Conservation (phyloP, 1,140 invertebrate species). For the Heliconius melpomene region DNA sequence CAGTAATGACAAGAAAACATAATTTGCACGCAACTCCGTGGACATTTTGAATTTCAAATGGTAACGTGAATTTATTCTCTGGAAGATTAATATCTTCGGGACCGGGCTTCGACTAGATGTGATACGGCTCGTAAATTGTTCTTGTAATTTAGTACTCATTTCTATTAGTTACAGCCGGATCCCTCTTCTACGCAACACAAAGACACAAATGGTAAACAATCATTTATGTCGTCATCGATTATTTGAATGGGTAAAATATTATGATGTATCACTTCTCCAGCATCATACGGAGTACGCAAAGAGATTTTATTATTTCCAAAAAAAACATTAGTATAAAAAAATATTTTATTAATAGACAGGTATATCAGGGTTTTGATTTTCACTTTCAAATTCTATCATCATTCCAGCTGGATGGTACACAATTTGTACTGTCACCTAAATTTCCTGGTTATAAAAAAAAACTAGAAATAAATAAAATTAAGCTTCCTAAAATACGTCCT, state of each 20-base stretch:
- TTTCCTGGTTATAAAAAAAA: too few relatives aligned
- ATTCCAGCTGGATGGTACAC: too few relatives aligned
- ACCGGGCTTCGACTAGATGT: neutral
- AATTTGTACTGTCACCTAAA: too few relatives aligned
- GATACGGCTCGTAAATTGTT: constrained; percentile 5
- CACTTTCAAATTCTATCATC: too few relatives aligned
- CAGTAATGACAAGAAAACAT: constrained; percentile 40
- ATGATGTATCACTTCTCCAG: too few relatives aligned
- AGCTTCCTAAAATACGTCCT: too few relatives aligned
- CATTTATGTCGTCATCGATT: neutral
- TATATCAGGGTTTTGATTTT: too few relatives aligned
- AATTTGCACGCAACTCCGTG: constrained; percentile 47
- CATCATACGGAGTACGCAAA: too few relatives aligned
- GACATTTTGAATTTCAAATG: constrained; percentile 64
- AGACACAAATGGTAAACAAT: neutral
- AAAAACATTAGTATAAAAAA: neutral
- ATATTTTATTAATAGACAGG: too few relatives aligned
- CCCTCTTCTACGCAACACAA: constrained; percentile 45
- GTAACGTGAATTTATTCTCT: constrained; percentile 49
- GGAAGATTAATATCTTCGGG: constrained; percentile 52
- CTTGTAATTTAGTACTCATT: constrained; percentile 65
- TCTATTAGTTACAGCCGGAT: constrained; percentile 55
- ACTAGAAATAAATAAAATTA: too few relatives aligned
- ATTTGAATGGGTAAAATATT: too few relatives aligned
- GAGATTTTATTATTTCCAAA: too few relatives aligned